Conservation (phyloP, 2,888 invertebrate genomes). For the Yponomeuta sedellus region DNA sequence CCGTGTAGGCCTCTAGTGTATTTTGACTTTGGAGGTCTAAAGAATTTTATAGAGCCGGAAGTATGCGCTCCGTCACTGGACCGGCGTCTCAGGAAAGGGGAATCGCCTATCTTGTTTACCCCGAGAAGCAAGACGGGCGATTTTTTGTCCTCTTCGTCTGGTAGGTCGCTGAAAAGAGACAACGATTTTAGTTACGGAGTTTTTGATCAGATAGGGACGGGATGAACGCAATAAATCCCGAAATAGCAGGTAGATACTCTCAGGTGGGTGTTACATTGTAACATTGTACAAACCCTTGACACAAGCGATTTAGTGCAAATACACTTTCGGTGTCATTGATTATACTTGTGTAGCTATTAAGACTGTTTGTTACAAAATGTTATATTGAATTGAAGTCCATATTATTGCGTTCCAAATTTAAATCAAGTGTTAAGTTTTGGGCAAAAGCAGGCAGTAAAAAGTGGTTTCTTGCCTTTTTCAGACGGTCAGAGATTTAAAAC, state of each 20-base stretch:
- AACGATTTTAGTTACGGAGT: neutral
- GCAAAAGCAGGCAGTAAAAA: neutral
- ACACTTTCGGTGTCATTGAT: no score
- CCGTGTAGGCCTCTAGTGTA: conserved; percentile 65
- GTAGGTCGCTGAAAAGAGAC: conserved; percentile 74
- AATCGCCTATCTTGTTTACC: conserved; percentile 75
- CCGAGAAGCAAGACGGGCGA: conserved; percentile 78
- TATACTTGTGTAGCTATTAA: neutral
- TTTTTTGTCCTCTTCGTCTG: conserved; percentile 77
- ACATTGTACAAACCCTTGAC: no score
- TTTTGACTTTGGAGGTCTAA: conserved; percentile 63
- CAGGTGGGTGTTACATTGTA: no score
- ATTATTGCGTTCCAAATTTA: neutral
- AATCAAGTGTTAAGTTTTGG: neutral
- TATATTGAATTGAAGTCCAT: neutral
- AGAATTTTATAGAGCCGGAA: conserved; percentile 62
- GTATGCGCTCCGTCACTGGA: conserved; percentile 50
- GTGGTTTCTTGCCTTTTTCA: neutral
- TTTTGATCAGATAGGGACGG: neutral
- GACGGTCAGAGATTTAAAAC: neutral
- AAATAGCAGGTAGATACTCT: neutral
- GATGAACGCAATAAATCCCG: neutral
- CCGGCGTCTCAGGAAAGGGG: conserved; percentile 60
- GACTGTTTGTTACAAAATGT: neutral
- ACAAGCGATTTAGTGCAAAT: no score